Evolutionary conservation across 2,797 vertebrate genomes (phyloP).

Genomic region (Melanotaenia pygmaea): DNA sequence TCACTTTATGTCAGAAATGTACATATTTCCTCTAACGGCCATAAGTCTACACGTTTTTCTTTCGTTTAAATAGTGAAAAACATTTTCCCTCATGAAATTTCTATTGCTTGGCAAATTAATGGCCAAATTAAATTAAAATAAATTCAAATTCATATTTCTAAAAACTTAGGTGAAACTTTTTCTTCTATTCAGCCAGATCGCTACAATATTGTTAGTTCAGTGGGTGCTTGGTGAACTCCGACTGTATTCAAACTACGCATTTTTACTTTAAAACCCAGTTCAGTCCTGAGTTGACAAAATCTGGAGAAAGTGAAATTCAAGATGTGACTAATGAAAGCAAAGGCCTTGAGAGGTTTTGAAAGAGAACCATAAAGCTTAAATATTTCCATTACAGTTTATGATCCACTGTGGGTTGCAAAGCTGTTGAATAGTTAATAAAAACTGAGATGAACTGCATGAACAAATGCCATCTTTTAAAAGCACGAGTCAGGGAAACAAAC

Average conservation of each 20-base stretch:
- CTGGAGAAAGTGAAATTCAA: not conserved
- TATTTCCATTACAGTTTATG: constrained; percentile 10
- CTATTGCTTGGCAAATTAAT: not conserved
- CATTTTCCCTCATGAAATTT: not conserved
- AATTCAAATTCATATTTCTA: not conserved
- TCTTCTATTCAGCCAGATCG: no score
- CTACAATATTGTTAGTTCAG: not conserved
- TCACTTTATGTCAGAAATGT: not conserved
- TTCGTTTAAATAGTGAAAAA: not conserved
- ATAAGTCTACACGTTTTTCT: no score
- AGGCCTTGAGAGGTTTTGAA: not conserved
- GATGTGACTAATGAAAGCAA: not conserved
- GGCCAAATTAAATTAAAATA: not conserved
- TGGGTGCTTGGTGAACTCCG: not conserved
- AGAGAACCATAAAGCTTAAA: constrained; percentile 6
- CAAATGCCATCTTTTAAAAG: constrained; percentile 14
- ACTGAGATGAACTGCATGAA: constrained; percentile 10
- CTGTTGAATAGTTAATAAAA: constrained; percentile 19
- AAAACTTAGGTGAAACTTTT: no score
- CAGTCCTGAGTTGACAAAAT: not conserved
- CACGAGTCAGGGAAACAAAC: constrained; percentile 16
- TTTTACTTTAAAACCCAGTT: not conserved
- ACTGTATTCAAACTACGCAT: not conserved
- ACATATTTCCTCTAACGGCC: not conserved
- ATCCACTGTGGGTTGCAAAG: not conserved